Evolutionary conservation across 2,113 vertebrate species (phyloP), one percentile per base, ranked within the genome.

Genomic region (Oriolus oriolus): DNA sequence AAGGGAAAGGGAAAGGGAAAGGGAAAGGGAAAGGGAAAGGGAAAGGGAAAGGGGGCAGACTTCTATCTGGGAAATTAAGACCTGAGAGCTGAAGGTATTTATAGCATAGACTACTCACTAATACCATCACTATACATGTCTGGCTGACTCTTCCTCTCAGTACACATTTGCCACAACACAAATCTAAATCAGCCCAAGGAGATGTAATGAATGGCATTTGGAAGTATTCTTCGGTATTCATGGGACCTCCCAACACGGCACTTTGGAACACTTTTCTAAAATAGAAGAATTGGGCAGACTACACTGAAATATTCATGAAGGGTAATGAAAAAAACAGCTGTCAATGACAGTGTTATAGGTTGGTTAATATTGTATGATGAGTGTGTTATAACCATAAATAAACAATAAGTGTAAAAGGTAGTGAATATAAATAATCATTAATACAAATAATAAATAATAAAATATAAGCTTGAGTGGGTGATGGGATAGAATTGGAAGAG

Each of bases 331-430:
- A 97, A 81, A 84, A 49, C 50, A 57, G 75, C 91, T 75, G 23
- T 84, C 93, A 95, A 68, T 71, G 61, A 45, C 24, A 68, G 61
- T 82, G 82, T 87, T 93, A 96, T 47, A 91, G 74, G 57, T 66
- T 97, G 93, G 93, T 98, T 97, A 98, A 97, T 98, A 98, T 97
- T 97, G 87, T 78, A 98, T 97, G 97, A 93, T 65, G 65, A 97
- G 73, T 95, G 76, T 95, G 95, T 83, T 97, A 96, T 96, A 97
- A 95, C 90, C 94, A 98, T 97, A 97, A 98, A 98, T 97, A 98
- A 98, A 98, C 97, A 96, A 97, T 94, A 98, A 95, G 73, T 74
- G 91, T 85, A 95, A 98, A 97, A 96, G 92, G 94, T 94, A 95
- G 74, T 69, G 87, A 98, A 93, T 97, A 96, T 93, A 97, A 97